phyloP scores from a whole-genome alignment of 2,797 vertebrate species.

The Alcedo quadribrachys region DNA sequence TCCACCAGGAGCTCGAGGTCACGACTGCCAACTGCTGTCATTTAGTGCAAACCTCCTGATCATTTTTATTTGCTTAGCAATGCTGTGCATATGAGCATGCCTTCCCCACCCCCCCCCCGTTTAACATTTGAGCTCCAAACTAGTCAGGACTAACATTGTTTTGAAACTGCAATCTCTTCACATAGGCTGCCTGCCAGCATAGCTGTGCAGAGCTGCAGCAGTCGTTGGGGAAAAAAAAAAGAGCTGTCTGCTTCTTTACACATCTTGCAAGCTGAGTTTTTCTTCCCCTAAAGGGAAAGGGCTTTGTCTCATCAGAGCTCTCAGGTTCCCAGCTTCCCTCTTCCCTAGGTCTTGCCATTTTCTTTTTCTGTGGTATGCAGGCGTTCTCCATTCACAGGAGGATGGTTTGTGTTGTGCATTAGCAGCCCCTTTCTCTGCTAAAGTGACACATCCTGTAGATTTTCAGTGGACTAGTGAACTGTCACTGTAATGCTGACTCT shows the following conservation, averaged over 20 bases:
- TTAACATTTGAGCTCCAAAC: neutral
- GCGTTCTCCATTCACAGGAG: conserved; percentile 55
- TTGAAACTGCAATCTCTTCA: conserved; percentile 57
- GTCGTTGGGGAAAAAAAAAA: neutral
- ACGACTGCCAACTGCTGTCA: neutral
- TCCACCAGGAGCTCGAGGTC: conserved; percentile 26
- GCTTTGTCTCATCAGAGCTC: conserved; percentile 46
- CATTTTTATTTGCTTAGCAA: conserved; percentile 17
- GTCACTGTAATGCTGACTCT: conserved; percentile 69
- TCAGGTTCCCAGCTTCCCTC: conserved; percentile 23
- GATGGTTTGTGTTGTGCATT: conserved; percentile 42
- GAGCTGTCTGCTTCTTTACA: neutral
- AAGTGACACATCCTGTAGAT: conserved; percentile 69
- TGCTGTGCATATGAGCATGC: neutral
- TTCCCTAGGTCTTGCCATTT: conserved; percentile 8
- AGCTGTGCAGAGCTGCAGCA: conserved; percentile 27
- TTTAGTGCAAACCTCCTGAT: conserved; percentile 29
- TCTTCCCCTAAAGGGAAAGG: conserved; percentile 23
- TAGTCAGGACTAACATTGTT: conserved; percentile 28
- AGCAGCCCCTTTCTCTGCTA: conserved; percentile 53
- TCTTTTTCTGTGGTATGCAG: neutral
- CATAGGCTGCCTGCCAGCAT: conserved; percentile 27
- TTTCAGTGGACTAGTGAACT: conserved; percentile 59
- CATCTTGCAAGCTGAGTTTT: neutral
- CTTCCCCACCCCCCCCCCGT: no score